These are phyloP conservation scores for Nomada fucata DNA, from an alignment of 2,888 invertebrate species.

Conservation along the genomic window DNA sequence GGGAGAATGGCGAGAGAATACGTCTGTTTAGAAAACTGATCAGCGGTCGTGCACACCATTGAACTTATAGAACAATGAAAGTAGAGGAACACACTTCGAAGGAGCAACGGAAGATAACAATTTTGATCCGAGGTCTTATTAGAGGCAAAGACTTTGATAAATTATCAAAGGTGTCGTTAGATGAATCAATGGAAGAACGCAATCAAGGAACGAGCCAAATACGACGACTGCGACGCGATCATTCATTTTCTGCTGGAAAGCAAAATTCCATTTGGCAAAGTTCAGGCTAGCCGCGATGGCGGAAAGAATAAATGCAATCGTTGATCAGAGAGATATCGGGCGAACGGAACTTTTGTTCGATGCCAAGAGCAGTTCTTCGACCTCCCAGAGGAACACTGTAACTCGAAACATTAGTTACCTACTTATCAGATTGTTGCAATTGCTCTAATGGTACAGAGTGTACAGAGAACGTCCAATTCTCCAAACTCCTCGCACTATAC, in stretches of 20 bases:
- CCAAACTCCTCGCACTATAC: too few relatives aligned
- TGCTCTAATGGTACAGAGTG: neutral
- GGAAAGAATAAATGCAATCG: constrained; percentile 38
- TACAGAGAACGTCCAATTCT: neutral
- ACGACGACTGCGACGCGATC: constrained; percentile 22
- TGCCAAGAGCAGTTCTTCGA: constrained; percentile 48
- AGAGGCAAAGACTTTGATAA: constrained; percentile 29
- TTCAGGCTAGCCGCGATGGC: constrained; percentile 15
- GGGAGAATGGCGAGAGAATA: too few relatives aligned
- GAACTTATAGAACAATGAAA: too few relatives aligned
- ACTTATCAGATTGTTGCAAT: neutral
- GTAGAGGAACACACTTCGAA: neutral
- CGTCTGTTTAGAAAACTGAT: too few relatives aligned
- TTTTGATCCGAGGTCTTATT: neutral
- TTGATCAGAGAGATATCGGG: constrained; percentile 46
- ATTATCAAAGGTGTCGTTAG: constrained; percentile 25
- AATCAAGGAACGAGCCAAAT: constrained; percentile 24
- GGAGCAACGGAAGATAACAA: neutral
- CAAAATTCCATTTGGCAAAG: constrained; percentile 58
- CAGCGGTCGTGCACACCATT: too few relatives aligned
- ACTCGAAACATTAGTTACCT: constrained; percentile 22
- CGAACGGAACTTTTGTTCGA: constrained; percentile 52
- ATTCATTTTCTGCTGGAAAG: constrained; percentile 45
- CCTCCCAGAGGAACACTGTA: constrained; percentile 2
- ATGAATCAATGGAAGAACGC: constrained; percentile 28